Conservation (phyloP, 92 coral and sea anemone species). For the Montipora capitata region DNA sequence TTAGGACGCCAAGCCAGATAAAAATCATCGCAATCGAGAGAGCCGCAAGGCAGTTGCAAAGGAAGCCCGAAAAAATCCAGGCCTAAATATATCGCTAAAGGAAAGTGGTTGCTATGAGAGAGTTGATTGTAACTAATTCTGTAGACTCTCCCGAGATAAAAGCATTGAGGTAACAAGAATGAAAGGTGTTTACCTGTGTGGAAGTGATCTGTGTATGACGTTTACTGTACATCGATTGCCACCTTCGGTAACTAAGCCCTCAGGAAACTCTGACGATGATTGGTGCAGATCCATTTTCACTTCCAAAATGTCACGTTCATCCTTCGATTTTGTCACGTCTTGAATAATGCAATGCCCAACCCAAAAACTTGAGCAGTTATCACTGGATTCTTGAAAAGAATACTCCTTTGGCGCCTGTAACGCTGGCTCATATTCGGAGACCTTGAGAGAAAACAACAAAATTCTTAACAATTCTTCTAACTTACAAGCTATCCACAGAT, state of each 20-base stretch:
- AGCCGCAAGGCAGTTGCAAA: too few species aligned
- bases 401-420: too few species aligned
- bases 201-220: constrained; percentile 69
- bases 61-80: too few species aligned
- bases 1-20: too few species aligned
- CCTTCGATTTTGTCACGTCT: neutral
- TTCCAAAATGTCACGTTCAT: neutral
- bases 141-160: too few species aligned
- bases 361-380: constrained; percentile 8
- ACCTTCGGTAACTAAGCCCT: constrained; percentile 10
- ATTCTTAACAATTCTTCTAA: too few species aligned
- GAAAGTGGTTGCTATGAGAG: too few species aligned
- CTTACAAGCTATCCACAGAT: too few species aligned
- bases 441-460: too few species aligned
- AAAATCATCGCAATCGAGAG: too few species aligned
- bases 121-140: too few species aligned
- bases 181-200: constrained; percentile 72
- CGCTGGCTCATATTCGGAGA: neutral
- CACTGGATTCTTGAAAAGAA: neutral
- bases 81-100: neutral
- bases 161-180: too few species aligned
- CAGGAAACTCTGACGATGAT: constrained; percentile 69
- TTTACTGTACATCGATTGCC: constrained; percentile 32
- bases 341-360: constrained; percentile 43
- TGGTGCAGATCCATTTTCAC: constrained; percentile 62